Evolutionary conservation across 2,113 vertebrate genomes (phyloP).

Genomic region (Catharus fuscescens): DNA sequence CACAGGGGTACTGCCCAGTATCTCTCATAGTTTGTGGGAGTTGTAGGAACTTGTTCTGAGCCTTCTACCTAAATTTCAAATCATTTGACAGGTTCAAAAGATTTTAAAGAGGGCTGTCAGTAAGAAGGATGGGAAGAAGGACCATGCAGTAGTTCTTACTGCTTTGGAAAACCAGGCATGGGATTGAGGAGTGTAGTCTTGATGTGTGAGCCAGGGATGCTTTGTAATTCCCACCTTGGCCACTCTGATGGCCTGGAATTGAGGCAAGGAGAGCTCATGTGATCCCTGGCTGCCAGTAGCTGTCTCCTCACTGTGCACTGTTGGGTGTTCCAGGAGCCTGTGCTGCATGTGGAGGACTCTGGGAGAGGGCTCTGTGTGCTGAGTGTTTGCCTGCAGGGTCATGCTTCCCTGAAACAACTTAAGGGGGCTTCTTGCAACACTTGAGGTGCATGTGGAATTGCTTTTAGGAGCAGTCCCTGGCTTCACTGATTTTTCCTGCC

Average conservation of each 20-base stretch:
- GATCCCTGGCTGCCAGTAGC: neutral
- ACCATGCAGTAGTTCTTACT: neutral
- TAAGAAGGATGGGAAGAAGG: neutral
- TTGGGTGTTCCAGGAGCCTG: neutral
- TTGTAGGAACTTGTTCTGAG: neutral
- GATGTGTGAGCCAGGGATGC: neutral
- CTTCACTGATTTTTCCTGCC: neutral
- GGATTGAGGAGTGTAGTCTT: neutral
- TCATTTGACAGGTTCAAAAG: neutral
- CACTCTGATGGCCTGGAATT: neutral
- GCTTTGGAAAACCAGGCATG: neutral
- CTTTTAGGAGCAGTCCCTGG: neutral
- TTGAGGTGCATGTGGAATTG: neutral
- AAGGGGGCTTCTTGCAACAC: neutral
- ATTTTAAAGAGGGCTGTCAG: neutral
- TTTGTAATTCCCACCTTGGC: neutral
- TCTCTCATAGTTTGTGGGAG: neutral
- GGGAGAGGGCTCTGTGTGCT: neutral
- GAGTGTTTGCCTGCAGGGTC: neutral
- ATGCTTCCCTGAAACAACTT: neutral
- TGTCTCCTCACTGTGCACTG: neutral
- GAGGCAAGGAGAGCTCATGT: neutral
- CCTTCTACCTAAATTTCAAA: neutral
- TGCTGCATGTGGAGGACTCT: neutral
- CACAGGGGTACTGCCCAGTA: neutral